Evolutionary conservation across 2,797 vertebrate species (phyloP).

Genomic region (Anguilla megastoma): DNA sequence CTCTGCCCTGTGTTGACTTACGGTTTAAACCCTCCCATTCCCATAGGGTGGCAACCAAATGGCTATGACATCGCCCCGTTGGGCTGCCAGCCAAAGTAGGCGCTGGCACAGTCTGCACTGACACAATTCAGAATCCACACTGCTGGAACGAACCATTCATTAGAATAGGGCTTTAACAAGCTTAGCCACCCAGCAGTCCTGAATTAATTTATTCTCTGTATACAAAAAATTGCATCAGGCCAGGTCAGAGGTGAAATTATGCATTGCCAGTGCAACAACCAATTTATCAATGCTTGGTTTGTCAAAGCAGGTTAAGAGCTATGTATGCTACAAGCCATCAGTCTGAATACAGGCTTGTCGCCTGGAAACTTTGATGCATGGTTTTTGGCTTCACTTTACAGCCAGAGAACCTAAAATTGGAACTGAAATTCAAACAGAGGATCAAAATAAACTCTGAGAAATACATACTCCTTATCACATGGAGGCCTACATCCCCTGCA

Average conservation of each 20-base stretch:
- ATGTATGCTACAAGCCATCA: not conserved
- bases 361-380: conserved; percentile 9
- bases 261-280: not conserved
- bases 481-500: not conserved
- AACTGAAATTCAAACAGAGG: conserved; percentile 29
- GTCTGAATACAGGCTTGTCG: conserved; percentile 16
- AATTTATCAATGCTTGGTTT: not conserved
- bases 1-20: too few species aligned
- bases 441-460: conserved; percentile 41
- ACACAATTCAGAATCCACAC: too few species aligned
- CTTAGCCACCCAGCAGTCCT: too few species aligned
- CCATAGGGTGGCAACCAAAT: too few species aligned
- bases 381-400: conserved; percentile 29
- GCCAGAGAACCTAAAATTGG: conserved; percentile 31
- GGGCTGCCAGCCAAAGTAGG: too few species aligned
- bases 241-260: not conserved
- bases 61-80: too few species aligned
- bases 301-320: not conserved
- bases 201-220: too few species aligned
- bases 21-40: too few species aligned
- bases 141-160: too few species aligned
- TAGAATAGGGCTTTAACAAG: too few species aligned
- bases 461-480: conserved; percentile 31
- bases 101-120: too few species aligned
- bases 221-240: not conserved